Conservation (phyloP, 2,797 vertebrate species). For the Phalloptychus januarius region DNA sequence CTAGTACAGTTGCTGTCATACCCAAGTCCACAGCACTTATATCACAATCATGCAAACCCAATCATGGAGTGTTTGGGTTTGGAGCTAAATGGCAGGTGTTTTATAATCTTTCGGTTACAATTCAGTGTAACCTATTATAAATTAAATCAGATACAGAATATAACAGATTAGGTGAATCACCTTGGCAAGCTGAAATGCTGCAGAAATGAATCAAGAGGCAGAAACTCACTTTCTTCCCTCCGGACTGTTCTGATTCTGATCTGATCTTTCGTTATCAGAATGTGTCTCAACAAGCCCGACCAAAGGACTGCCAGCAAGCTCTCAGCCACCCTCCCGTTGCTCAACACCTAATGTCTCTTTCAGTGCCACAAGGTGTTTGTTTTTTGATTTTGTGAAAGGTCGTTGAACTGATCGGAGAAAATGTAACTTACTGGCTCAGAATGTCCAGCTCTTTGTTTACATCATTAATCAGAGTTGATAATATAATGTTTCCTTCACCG, state of each 20-base stretch:
- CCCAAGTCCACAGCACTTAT: not conserved
- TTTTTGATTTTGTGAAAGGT: not conserved
- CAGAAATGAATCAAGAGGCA: not conserved
- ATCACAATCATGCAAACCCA: not conserved
- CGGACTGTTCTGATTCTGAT: not conserved
- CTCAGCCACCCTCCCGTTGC: not conserved
- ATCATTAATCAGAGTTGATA: not conserved
- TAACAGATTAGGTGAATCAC: not conserved
- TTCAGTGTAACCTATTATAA: not conserved
- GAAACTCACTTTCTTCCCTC: not conserved
- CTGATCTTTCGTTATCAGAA: too few species aligned
- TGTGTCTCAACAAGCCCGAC: not conserved
- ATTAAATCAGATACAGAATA: not conserved
- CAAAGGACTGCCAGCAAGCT: not conserved
- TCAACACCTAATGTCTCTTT: not conserved
- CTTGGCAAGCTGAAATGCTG: not conserved
- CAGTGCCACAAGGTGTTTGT: not conserved
- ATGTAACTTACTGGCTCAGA: not conserved
- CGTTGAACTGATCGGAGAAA: not conserved
- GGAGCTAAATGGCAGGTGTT: not conserved
- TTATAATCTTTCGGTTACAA: not conserved
- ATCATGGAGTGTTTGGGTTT: not conserved
- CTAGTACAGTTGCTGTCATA: not conserved
- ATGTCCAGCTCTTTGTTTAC: not conserved
- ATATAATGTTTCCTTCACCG: not conserved